Conservation (phyloP, 2,113 vertebrate species). For the Rhinolophus ferrumequinum region DNA sequence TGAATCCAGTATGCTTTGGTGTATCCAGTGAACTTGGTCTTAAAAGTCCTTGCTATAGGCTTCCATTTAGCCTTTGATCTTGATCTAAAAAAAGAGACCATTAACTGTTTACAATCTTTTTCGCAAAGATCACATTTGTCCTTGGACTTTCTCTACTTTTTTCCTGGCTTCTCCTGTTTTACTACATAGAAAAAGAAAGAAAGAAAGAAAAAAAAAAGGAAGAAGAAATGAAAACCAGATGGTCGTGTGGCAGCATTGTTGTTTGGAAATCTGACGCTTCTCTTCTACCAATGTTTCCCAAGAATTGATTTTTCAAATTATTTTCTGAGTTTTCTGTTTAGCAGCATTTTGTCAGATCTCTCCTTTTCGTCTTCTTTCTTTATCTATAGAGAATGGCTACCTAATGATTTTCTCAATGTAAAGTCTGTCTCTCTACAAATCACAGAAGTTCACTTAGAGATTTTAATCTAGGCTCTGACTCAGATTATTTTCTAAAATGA, state of each 20-base stretch:
- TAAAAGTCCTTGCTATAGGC: background rate
- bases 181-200: background rate
- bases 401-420: background rate
- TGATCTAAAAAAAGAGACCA: slow-evolving; percentile 1
- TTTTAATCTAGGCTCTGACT: background rate
- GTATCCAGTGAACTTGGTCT: background rate
- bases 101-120: background rate
- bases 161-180: background rate
- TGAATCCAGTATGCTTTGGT: background rate
- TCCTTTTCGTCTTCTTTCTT: background rate
- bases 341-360: background rate
- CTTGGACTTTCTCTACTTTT: background rate
- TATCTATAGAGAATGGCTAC: background rate
- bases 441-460: background rate
- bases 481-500: background rate
- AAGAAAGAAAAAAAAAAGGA: background rate
- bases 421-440: background rate
- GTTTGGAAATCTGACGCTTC: background rate
- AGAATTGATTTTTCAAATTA: background rate
- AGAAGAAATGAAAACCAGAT: background rate
- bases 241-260: background rate
- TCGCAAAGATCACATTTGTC: background rate
- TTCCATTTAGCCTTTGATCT: background rate
- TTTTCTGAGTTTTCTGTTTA: background rate
- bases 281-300: background rate